Conservation (phyloP, 2,797 vertebrate species). For the Halcyon badia region DNA sequence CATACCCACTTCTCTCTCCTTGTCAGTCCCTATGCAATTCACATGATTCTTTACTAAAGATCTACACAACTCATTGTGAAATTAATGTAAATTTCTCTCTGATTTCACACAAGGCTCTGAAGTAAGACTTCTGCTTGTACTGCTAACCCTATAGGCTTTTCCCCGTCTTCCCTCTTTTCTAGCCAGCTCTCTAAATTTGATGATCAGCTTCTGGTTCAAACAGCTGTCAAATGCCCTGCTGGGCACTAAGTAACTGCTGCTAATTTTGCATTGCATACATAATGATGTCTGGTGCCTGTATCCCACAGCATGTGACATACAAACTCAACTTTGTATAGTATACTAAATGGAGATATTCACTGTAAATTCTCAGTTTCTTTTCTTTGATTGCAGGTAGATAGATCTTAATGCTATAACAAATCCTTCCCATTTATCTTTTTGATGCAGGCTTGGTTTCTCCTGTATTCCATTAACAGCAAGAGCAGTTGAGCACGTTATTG, state of each 20-base stretch:
- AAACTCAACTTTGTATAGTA: not conserved
- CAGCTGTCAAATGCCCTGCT: slow-evolving; percentile 16
- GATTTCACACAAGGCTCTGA: not conserved
- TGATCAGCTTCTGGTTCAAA: slow-evolving; percentile 4
- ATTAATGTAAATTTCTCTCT: not conserved
- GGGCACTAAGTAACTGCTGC: not conserved
- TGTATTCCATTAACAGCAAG: slow-evolving; percentile 14
- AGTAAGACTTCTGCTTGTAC: not conserved
- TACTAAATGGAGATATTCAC: not conserved
- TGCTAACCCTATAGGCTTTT: not conserved
- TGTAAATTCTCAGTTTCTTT: not conserved
- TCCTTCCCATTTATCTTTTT: not conserved
- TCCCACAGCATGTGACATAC: not conserved
- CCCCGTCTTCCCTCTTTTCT: not conserved
- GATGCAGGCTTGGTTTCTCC: not conserved
- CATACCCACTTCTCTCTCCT: not conserved
- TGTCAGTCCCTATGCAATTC: not conserved
- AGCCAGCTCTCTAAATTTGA: not conserved
- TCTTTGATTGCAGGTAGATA: not conserved
- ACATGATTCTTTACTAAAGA: not conserved
- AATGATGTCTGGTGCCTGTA: not conserved
- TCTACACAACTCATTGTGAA: not conserved
- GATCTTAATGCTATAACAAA: slow-evolving; percentile 6
- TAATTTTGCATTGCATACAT: not conserved
- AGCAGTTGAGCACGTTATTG: not conserved